Percentiles rank a stretch among this genome's conserved stretches.
Evolutionary conservation across 53 echinoderm and acorn worm species (phyloP).

Genomic region (Zoroaster sp.): DNA sequence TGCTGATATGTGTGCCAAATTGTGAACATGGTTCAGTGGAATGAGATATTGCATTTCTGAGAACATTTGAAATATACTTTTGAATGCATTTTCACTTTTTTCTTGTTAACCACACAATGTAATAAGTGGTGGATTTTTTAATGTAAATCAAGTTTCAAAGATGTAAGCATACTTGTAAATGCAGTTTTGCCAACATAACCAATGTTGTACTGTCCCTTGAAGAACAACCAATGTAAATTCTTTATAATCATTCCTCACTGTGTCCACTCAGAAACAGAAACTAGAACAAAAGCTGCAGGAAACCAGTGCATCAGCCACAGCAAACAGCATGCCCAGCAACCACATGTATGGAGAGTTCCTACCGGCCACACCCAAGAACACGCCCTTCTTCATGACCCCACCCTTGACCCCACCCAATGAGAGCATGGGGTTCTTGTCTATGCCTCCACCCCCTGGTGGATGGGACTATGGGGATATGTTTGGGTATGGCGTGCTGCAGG

Average conservation of each 20-base stretch:
- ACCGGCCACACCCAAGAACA: slow-evolving; percentile 84
- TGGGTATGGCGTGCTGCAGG: slow-evolving; percentile 31
- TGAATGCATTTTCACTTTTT: too few relatives aligned
- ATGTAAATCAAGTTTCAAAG: too few relatives aligned
- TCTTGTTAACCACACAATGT: too few relatives aligned
- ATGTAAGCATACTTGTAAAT: too few relatives aligned
- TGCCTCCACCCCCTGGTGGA: slow-evolving; percentile 29
- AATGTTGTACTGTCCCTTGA: too few relatives aligned
- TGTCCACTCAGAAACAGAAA: slow-evolving; percentile 63
- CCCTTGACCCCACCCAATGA: slow-evolving; percentile 91
- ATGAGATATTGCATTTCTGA: too few relatives aligned
- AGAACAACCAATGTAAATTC: too few relatives aligned
- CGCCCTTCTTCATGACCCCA: slow-evolving; percentile 94
- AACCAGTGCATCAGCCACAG: slow-evolving; percentile 44
- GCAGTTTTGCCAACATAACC: too few relatives aligned
- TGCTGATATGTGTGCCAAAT: neutral
- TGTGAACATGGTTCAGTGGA: too few relatives aligned
- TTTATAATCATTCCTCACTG: neutral
- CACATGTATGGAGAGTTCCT: slow-evolving; percentile 55
- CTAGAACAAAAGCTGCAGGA: slow-evolving; percentile 65
- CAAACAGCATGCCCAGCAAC: slow-evolving; percentile 58
- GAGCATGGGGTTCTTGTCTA: slow-evolving; percentile 49
- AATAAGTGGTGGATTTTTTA: too few relatives aligned
- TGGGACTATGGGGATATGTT: slow-evolving; percentile 51
- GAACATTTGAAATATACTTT: too few relatives aligned